Evolutionary conservation across 2,888 invertebrate species (phyloP).

Genomic region (Mycalesis mineus): DNA sequence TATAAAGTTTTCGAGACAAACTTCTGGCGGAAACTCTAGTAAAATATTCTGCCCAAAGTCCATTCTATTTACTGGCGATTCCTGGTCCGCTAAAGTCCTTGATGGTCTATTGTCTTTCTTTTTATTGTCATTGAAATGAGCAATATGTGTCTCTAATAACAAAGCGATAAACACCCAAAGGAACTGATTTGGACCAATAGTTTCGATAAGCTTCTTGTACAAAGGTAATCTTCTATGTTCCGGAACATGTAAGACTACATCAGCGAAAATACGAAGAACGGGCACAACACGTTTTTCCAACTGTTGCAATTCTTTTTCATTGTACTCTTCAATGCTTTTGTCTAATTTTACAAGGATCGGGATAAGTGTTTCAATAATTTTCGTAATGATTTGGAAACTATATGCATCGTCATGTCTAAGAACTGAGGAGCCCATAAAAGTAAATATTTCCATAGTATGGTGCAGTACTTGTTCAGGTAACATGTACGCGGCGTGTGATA

Average conservation of each 20-base stretch:
- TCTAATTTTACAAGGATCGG: conserved; percentile 85
- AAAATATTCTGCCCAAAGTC: conserved; percentile 83
- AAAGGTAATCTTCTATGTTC: conserved; percentile 91
- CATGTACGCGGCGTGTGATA: conserved; percentile 87
- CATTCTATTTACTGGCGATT: conserved; percentile 76
- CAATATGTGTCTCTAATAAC: conserved; percentile 84
- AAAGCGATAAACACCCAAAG: conserved; percentile 85
- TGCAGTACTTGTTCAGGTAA: conserved; percentile 91
- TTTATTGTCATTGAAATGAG: conserved; percentile 73
- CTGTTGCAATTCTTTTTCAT: conserved; percentile 56
- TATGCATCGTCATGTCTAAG: conserved; percentile 96
- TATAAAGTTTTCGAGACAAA: conserved; percentile 81
- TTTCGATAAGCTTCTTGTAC: conserved; percentile 87
- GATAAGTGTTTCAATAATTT: conserved; percentile 92
- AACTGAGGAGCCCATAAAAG: conserved; percentile 97
- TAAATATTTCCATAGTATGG: conserved; percentile 97
- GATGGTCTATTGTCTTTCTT: conserved; percentile 49
- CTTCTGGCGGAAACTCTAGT: conserved; percentile 81
- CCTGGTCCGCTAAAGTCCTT: conserved; percentile 58
- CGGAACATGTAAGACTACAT: conserved; percentile 93
- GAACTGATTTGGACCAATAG: conserved; percentile 81
- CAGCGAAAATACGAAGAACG: conserved; percentile 92
- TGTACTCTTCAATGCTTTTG: conserved; percentile 53
- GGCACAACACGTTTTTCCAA: conserved; percentile 76
- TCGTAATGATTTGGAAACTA: conserved; percentile 94